Conservation (phyloP, 2,797 vertebrate species). For the Allobates femoralis region DNA sequence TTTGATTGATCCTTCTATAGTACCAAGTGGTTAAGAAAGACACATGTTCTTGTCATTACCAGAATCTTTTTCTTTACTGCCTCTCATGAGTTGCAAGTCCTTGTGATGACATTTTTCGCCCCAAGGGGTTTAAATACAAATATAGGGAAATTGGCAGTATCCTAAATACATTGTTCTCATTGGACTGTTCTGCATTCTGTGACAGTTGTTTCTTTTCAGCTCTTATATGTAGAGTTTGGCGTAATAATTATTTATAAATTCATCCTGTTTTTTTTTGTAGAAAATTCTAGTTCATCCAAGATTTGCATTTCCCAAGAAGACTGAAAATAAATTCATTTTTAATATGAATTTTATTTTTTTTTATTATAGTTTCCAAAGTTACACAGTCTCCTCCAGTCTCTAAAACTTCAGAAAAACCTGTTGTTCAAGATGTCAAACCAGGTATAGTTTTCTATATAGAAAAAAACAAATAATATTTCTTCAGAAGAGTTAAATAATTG, state of each 20-base stretch:
- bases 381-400: constrained; percentile 67
- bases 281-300: constrained; percentile 19
- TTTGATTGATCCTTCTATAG: background rate
- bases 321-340: constrained; percentile 13
- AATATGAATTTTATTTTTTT: background rate
- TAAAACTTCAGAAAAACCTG: constrained; percentile 68
- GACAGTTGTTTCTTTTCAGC: constrained; percentile 48
- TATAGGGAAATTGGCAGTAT: constrained; percentile 24
- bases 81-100: constrained; percentile 23
- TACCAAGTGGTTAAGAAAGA: background rate
- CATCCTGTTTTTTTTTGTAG: background rate
- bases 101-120: constrained; percentile 36
- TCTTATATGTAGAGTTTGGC: constrained; percentile 39
- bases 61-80: background rate
- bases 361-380: constrained; percentile 69
- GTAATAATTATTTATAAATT: constrained; percentile 42
- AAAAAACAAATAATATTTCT: background rate
- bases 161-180: constrained; percentile 22
- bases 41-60: constrained; percentile 25
- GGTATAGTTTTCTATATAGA: constrained; percentile 66
- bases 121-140: constrained; percentile 3
- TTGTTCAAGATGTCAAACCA: constrained; percentile 68
- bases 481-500: background rate
- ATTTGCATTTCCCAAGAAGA: background rate
- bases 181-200: constrained; percentile 12